These are phyloP conservation scores for Invenusta paracnida DNA, from an alignment of 2,888 invertebrate species.

Conservation along the genomic window DNA sequence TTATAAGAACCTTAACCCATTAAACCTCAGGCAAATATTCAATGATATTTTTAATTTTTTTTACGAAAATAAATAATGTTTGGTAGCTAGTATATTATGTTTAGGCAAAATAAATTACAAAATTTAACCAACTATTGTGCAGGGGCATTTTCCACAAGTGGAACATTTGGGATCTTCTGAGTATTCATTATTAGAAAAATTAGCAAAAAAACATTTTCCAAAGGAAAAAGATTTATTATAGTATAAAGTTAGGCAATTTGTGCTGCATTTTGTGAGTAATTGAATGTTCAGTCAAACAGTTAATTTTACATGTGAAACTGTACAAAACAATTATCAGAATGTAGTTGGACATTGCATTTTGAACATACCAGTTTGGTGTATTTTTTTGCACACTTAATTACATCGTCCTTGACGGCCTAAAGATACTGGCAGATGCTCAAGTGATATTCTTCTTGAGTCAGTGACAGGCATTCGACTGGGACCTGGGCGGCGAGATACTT, in stretches of 20 bases:
- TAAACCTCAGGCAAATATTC: conserved; percentile 5
- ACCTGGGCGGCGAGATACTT: conserved; percentile 27
- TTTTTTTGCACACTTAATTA: conserved; percentile 24
- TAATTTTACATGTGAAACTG: conserved; percentile 10
- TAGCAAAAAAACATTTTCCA: background rate
- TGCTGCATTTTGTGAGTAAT: background rate
- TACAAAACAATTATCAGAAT: conserved; percentile 23
- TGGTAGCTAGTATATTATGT: conserved; percentile 11
- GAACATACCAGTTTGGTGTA: conserved; percentile 2
- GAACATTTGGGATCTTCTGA: conserved; percentile 34
- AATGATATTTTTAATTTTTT: background rate
- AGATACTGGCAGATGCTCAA: conserved; percentile 24
- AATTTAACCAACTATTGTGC: background rate
- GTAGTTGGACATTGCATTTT: conserved; percentile 12
- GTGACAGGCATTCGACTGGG: conserved; percentile 11
- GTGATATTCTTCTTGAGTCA: background rate
- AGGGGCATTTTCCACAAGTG: conserved; percentile 34
- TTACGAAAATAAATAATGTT: background rate
- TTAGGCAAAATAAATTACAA: background rate
- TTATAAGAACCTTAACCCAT: no score
- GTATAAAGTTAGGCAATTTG: conserved; percentile 2
- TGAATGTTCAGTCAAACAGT: background rate
- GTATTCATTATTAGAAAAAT: conserved; percentile 24
- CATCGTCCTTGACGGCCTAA: conserved; percentile 23
- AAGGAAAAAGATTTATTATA: background rate